A percentile compares a stretch with the other conserved stretches of the same genome.
These are phyloP conservation scores for Portevinia maculata DNA, from an alignment of 2,888 invertebrate species.

Conservation along the genomic window DNA sequence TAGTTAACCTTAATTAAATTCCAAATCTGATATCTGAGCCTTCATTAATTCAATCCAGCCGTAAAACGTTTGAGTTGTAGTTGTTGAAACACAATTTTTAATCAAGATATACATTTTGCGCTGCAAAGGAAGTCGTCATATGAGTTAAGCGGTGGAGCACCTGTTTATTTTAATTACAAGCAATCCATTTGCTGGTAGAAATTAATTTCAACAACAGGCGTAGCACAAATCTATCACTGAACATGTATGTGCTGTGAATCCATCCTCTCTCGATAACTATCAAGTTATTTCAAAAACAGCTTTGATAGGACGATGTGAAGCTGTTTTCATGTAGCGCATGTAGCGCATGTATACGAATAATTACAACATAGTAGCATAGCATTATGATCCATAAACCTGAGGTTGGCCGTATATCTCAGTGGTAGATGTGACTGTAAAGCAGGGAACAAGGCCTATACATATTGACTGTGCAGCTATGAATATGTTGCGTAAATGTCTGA, in stretches of 20 bases:
- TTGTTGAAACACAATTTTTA: constrained; percentile 26
- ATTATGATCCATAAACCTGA: constrained; percentile 19
- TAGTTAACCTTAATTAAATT: constrained; percentile 45
- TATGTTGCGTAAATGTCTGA: not conserved
- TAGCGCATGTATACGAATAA: not conserved
- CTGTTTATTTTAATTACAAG: constrained; percentile 64
- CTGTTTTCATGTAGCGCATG: constrained; percentile 4
- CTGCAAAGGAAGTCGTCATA: constrained; percentile 42
- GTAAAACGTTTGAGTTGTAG: constrained; percentile 33
- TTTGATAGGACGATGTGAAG: constrained; percentile 21
- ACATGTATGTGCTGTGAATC: constrained; percentile 22
- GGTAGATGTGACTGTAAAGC: constrained; percentile 9
- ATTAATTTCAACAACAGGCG: constrained; percentile 55
- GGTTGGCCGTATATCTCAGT: constrained; percentile 43
- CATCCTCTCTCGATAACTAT: constrained; percentile 2
- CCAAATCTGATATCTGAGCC: constrained; percentile 8
- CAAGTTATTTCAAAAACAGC: constrained; percentile 53
- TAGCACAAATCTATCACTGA: constrained; percentile 49
- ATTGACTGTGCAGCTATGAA: constrained; percentile 35
- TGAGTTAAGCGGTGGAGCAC: constrained; percentile 51
- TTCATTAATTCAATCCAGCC: constrained; percentile 22
- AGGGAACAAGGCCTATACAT: constrained; percentile 24
- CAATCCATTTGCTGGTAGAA: constrained; percentile 55
- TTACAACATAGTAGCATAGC: too few relatives aligned
- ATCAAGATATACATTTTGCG: constrained; percentile 52